Percentiles rank a stretch among this genome's conserved stretches.
Evolutionary conservation across 2,888 invertebrate species (phyloP).

Genomic region (Nyleta sp.): DNA sequence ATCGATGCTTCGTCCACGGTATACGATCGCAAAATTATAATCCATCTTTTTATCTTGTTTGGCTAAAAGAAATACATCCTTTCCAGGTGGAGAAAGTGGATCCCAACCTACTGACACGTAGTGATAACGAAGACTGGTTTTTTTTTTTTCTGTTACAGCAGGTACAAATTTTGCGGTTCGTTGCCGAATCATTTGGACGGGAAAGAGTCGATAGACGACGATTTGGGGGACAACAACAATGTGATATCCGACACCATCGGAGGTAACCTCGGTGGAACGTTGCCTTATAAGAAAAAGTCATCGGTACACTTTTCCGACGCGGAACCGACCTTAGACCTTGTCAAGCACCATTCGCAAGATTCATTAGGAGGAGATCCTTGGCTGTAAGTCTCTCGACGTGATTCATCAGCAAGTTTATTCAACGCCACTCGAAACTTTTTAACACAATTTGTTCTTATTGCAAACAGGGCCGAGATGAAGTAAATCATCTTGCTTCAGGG

Average conservation of each 20-base stretch:
- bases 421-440: neutral
- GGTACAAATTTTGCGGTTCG: constrained; percentile 85
- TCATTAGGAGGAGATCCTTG: constrained; percentile 80
- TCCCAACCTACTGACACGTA: constrained; percentile 60
- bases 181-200: constrained; percentile 88
- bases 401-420: neutral
- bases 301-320: constrained; percentile 78
- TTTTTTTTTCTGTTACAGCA: constrained; percentile 58
- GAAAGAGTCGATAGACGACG: constrained; percentile 83
- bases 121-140: constrained; percentile 59
- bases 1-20: constrained; percentile 37
- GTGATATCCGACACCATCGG: constrained; percentile 77
- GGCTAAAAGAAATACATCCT: constrained; percentile 59
- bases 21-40: constrained; percentile 51
- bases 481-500: too few relatives aligned
- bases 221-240: constrained; percentile 84
- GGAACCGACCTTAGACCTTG: constrained; percentile 74
- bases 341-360: constrained; percentile 79
- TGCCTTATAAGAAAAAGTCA: constrained; percentile 79
- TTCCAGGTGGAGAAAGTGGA: constrained; percentile 66
- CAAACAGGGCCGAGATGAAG: too few relatives aligned
- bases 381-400: constrained; percentile 72
- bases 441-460: too few relatives aligned
- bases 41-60: constrained; percentile 45
- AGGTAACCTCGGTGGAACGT: constrained; percentile 79